These are phyloP conservation scores for Meiosimyza decipiens DNA, from an alignment of 2,888 invertebrate species.

Conservation along the genomic window DNA sequence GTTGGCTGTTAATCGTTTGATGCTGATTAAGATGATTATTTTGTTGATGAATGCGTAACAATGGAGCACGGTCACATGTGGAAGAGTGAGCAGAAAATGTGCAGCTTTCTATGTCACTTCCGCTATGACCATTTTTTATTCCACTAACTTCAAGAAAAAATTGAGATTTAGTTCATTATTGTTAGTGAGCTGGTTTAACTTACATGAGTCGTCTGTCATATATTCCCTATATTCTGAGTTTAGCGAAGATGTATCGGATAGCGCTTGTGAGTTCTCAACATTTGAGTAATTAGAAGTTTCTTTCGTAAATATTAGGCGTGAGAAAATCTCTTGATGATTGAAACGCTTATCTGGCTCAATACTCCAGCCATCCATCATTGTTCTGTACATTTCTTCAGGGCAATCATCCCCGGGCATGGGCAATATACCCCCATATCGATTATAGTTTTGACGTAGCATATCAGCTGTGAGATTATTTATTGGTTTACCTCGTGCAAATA, in stretches of 20 bases:
- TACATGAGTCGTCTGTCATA: slow-evolving; percentile 41
- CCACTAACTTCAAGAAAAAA: slow-evolving; percentile 19
- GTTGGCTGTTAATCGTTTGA: slow-evolving; percentile 13
- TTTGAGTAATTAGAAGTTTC: slow-evolving; percentile 47
- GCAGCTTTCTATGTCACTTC: slow-evolving; percentile 39
- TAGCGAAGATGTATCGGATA: slow-evolving; percentile 44
- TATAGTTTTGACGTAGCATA: slow-evolving; percentile 49
- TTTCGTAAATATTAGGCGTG: slow-evolving; percentile 55
- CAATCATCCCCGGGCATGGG: slow-evolving; percentile 77
- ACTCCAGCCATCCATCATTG: slow-evolving; percentile 86
- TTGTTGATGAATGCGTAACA: slow-evolving; percentile 36
- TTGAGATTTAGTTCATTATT: background rate
- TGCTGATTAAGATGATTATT: background rate
- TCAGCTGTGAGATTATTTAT: slow-evolving; percentile 58
- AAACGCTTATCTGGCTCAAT: slow-evolving; percentile 76
- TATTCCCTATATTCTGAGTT: slow-evolving; percentile 40
- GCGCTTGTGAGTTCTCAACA: slow-evolving; percentile 37
- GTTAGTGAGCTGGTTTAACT: background rate
- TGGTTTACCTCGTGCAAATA: slow-evolving; percentile 82
- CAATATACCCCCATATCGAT: slow-evolving; percentile 70
- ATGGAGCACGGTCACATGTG: slow-evolving; percentile 40
- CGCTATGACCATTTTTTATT: slow-evolving; percentile 41
- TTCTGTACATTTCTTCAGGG: slow-evolving; percentile 78
- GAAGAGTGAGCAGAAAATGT: slow-evolving; percentile 40
- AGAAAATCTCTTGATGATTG: slow-evolving; percentile 84